Evolutionary conservation across 2,797 vertebrate genomes (phyloP).

Genomic region (Stomatorhinus walkeri): DNA sequence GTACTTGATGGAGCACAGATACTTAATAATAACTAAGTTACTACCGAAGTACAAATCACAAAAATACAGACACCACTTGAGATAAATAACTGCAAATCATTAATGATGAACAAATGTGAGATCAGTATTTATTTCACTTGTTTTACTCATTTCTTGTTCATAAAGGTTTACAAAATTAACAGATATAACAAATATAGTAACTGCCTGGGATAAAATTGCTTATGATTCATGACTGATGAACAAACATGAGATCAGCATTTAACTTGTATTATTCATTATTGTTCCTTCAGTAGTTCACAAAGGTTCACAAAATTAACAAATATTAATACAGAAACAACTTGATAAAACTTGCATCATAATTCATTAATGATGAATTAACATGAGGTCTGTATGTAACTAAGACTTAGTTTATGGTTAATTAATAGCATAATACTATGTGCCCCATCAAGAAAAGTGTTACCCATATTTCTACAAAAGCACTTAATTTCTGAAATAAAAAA

Average conservation of each 20-base stretch:
- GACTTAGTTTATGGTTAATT: background rate
- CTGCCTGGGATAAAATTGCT: background rate
- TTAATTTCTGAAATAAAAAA: constrained; percentile 48
- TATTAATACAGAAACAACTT: background rate
- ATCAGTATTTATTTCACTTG: background rate
- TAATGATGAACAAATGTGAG: background rate
- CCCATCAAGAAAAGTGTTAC: background rate
- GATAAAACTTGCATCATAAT: background rate
- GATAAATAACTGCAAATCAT: background rate
- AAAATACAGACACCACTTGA: background rate
- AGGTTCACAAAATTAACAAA: background rate
- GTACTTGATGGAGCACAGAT: background rate
- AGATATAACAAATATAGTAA: background rate
- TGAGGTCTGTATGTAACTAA: background rate
- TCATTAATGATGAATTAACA: background rate
- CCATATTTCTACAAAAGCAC: constrained; percentile 31
- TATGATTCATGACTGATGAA: background rate
- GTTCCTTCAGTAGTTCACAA: background rate
- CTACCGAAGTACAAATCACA: background rate
- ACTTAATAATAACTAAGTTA: background rate
- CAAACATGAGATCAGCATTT: background rate
- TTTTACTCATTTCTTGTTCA: background rate
- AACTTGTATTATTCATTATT: background rate
- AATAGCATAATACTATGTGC: background rate
- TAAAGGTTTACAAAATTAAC: background rate